phyloP scores from a whole-genome alignment of 2,888 invertebrate genomes.

The Camponotus fellah region DNA sequence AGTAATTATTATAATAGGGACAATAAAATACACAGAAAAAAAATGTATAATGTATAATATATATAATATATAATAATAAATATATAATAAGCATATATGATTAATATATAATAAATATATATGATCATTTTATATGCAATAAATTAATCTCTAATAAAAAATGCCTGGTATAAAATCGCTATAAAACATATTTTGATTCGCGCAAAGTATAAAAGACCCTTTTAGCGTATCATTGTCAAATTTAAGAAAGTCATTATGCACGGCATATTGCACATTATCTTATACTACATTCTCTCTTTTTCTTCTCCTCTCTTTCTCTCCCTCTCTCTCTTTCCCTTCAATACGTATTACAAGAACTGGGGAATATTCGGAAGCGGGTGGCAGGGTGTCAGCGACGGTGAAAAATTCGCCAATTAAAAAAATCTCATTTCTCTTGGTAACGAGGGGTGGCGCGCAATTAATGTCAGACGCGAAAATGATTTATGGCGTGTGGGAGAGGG shows the following conservation, averaged over 20 bases:
- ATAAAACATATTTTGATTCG: not conserved
- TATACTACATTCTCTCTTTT: not conserved
- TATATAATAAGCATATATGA: too few species aligned
- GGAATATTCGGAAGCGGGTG: constrained; percentile 62
- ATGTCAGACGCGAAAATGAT: constrained; percentile 84
- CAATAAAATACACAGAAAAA: not conserved
- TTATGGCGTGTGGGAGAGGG: constrained; percentile 78
- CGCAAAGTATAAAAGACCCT: not conserved
- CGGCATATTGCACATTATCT: not conserved
- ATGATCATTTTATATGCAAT: not conserved
- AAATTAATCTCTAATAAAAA: not conserved
- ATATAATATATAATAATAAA: too few species aligned
- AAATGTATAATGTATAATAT: too few species aligned
- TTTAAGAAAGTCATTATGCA: constrained; percentile 48
- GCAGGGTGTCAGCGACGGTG: constrained; percentile 78
- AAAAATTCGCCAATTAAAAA: constrained; percentile 85
- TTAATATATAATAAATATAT: too few species aligned
- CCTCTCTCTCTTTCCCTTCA: not conserved
- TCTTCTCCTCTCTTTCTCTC: not conserved
- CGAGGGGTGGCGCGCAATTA: constrained; percentile 84
- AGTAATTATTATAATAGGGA: not conserved
- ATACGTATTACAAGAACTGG: constrained; percentile 20
- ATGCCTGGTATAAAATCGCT: not conserved
- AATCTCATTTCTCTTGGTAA: constrained; percentile 85
- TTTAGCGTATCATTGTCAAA: constrained; percentile 39